These are phyloP conservation scores for Patella vulgata DNA, from an alignment of 1,140 invertebrate species.

Conservation along the genomic window DNA sequence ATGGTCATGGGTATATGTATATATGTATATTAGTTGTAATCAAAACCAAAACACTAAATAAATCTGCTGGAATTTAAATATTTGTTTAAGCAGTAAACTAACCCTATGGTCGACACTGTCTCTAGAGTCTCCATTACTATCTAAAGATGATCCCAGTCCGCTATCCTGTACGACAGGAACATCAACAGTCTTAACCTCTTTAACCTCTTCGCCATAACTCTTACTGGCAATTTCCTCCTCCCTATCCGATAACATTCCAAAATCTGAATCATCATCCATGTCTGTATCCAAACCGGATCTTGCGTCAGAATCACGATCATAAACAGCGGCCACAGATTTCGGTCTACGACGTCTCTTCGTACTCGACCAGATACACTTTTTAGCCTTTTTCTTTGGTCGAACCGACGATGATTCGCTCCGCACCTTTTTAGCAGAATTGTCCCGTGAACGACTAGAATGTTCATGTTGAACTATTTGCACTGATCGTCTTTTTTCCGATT, in stretches of 20 bases:
- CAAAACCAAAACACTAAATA: too few relatives aligned
- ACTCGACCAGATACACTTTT: conserved; percentile 35
- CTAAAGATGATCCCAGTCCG: conserved; percentile 53
- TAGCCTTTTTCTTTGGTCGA: conserved; percentile 15
- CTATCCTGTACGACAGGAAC: conserved; percentile 40
- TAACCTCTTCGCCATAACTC: conserved; percentile 14
- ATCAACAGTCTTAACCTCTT: conserved; percentile 5
- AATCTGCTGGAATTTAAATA: too few relatives aligned
- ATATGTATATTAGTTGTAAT: too few relatives aligned
- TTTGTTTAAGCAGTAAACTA: too few relatives aligned
- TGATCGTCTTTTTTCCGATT: conserved; percentile 8
- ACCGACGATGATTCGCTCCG: conserved; percentile 10
- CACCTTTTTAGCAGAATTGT: conserved; percentile 10
- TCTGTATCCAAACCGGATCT: background rate
- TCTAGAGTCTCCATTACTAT: conserved; percentile 58
- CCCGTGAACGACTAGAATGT: background rate
- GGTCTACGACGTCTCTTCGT: conserved; percentile 17
- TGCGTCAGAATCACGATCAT: background rate
- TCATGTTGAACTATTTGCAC: conserved; percentile 4
- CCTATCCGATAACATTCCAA: conserved; percentile 26
- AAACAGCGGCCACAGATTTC: too few relatives aligned
- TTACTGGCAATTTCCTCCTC: conserved; percentile 27
- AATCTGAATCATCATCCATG: conserved; percentile 20
- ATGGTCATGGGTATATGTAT: too few relatives aligned
- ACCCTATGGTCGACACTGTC: conserved; percentile 51